Conservation (phyloP, 1,140 invertebrate species). For the Drosophila navojoa region DNA sequence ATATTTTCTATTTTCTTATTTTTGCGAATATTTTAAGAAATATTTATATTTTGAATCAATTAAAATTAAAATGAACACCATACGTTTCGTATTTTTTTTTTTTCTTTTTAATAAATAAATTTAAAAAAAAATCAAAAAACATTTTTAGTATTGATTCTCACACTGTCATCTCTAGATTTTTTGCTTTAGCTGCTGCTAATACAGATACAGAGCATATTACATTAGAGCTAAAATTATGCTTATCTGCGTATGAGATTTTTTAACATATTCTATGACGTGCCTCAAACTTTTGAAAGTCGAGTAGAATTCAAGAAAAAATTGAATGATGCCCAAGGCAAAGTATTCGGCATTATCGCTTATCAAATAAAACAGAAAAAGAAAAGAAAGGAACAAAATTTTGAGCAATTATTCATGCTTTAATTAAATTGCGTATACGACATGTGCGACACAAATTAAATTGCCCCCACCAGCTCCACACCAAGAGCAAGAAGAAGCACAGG, state of each 20-base stretch:
- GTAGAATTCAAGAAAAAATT: neutral
- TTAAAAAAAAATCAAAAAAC: too few species aligned
- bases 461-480: conserved; percentile 1
- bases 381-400: neutral
- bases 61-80: too few species aligned
- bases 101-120: too few species aligned
- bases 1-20: neutral
- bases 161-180: neutral
- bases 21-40: neutral
- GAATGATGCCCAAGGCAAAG: neutral
- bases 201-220: neutral
- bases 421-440: conserved; percentile 57
- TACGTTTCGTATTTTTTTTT: too few species aligned
- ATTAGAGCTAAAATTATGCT: neutral
- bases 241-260: too few species aligned
- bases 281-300: too few species aligned
- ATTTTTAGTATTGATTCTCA: too few species aligned
- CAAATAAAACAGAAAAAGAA: neutral
- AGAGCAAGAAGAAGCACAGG: conserved; percentile 8
- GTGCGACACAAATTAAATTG: conserved; percentile 57
- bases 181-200: neutral
- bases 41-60: too few species aligned
- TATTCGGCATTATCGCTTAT: neutral
- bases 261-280: too few species aligned
- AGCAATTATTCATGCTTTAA: conserved; percentile 25